These are phyloP conservation scores for Meta bourneti DNA, from an alignment of 2,888 invertebrate genomes.

Conservation along the genomic window DNA sequence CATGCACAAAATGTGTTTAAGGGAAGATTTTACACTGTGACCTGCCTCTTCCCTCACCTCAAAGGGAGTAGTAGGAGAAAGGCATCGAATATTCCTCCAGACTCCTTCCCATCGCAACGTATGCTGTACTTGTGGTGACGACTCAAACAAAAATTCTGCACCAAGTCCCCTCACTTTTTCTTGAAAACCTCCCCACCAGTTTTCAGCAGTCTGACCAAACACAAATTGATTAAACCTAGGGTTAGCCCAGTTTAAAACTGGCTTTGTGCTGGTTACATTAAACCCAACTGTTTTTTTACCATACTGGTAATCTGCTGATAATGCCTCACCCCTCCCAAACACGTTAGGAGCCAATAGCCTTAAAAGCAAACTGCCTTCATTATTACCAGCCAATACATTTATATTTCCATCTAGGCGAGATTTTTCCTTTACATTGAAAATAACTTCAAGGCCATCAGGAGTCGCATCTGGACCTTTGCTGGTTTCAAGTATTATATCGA, in stretches of 20 bases:
- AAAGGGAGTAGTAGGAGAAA: conserved; percentile 89
- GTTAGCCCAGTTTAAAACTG: conserved; percentile 85
- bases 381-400: conserved; percentile 93
- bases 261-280: conserved; percentile 88
- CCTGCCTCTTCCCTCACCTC: conserved; percentile 93
- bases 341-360: conserved; percentile 90
- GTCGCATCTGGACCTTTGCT: conserved; percentile 87
- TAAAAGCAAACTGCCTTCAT: conserved; percentile 90
- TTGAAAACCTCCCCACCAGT: conserved; percentile 91
- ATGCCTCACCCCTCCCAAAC: conserved; percentile 90
- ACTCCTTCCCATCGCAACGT: conserved; percentile 93
- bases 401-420: conserved; percentile 91
- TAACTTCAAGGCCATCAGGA: conserved; percentile 91
- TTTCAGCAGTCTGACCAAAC: conserved; percentile 89
- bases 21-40: conserved; percentile 92
- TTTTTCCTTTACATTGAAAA: conserved; percentile 91
- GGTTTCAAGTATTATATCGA: conserved; percentile 92
- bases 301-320: conserved; percentile 91
- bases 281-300: conserved; percentile 91
- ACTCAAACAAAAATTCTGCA: conserved; percentile 84
- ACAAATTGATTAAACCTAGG: conserved; percentile 85
- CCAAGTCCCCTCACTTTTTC: conserved; percentile 89
- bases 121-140: conserved; percentile 86
- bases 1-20: conserved; percentile 79
- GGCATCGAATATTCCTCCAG: conserved; percentile 88